These are phyloP conservation scores for Dasysyrphus tricinctus DNA, from an alignment of 2,888 invertebrate species.

Conservation along the genomic window DNA sequence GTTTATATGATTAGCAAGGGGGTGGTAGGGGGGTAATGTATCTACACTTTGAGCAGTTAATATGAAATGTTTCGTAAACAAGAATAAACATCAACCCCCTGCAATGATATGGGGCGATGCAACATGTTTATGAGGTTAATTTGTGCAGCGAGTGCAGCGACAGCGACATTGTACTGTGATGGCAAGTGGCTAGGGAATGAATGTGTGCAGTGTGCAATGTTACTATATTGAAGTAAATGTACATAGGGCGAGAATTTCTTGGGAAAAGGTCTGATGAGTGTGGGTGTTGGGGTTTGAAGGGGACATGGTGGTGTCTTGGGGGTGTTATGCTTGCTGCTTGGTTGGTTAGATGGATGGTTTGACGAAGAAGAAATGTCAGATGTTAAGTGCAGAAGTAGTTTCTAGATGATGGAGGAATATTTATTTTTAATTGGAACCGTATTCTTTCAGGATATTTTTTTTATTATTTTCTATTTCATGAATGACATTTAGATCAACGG, in stretches of 20 bases:
- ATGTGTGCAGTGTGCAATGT: conserved; percentile 59
- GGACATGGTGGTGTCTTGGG: background rate
- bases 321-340: conserved; percentile 1
- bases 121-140: conserved; percentile 74
- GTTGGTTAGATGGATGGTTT: background rate
- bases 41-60: conserved; percentile 59
- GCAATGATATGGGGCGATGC: conserved; percentile 2
- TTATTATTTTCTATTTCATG: conserved; percentile 23
- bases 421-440: conserved; percentile 73
- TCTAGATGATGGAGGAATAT: conserved; percentile 55
- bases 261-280: conserved; percentile 5
- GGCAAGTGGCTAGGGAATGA: conserved; percentile 8
- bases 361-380: conserved; percentile 56
- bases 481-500: conserved; percentile 68
- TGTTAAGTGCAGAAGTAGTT: conserved; percentile 69
- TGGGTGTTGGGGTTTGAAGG: background rate
- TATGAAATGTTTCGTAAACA: conserved; percentile 50
- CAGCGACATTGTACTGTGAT: conserved; percentile 21
- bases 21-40: conserved; percentile 7
- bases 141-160: conserved; percentile 58
- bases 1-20: background rate
- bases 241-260: background rate
- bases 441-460: conserved; percentile 62
- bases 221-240: conserved; percentile 44
- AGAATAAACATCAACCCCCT: conserved; percentile 15